Evolutionary conservation across 2,888 invertebrate genomes (phyloP), one percentile per base, ranked within the genome.

Genomic region (Cataglyphis cursor): DNA sequence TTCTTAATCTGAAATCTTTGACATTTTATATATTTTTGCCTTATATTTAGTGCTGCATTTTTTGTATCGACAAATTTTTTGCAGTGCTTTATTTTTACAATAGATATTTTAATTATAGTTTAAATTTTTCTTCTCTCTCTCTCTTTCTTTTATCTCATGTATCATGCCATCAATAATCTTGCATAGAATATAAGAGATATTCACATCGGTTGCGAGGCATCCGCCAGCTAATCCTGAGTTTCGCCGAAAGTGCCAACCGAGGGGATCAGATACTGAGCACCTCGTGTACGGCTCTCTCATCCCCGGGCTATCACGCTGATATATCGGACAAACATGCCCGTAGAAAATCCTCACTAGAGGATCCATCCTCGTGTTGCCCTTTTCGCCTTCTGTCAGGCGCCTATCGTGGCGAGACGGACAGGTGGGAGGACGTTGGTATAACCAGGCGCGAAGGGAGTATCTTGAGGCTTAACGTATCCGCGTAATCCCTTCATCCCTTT

Each of bases 401-500:
- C 88, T 84, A 91, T 90, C 89, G 87, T 86, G 81, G 73, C 68
- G 68, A 90, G 91, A 91, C 88, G 91, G 90, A 91, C 92, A 92
- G 90, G 89, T 91, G 91, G 92, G 90, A 90, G 91, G 92, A 91
- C 91, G 87, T 85, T 78, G 85, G 86, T 88, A 88, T 87, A 89
- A 90, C 90, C 90, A 86, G 86, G 86, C 89, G 89, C 86, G 90
- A 90, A 90, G 86, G 85, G 89, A 92, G 92, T 93, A 93, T 92
- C 93, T 90, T 87, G 87, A 88, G 90, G 94, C 94, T 94, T 92
- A 94, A 93, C 94, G 90, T 92, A 92, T 94, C 93, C 91, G 81
- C 90, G 87, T 93, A 94, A 94, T 93, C 94, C 93, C 92, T 93
- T 94, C 91, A 93, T 92, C 93, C 93, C 92, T 92, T 93, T 92